These are phyloP conservation scores for Galerucella calmariensis DNA, from an alignment of 2,888 invertebrate genomes.

Conservation along the genomic window DNA sequence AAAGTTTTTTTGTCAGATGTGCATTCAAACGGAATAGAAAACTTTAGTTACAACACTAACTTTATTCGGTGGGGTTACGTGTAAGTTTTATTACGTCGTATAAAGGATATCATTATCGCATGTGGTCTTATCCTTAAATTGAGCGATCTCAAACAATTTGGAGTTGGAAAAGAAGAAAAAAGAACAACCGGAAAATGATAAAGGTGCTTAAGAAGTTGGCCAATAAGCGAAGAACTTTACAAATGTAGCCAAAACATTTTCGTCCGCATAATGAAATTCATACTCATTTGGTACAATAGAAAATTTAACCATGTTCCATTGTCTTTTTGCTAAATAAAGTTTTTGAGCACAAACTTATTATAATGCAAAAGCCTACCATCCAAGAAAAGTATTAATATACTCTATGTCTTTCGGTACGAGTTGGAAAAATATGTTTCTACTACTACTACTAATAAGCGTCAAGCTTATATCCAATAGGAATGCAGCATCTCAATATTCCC, in stretches of 20 bases:
- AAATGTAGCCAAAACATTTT: too few relatives aligned
- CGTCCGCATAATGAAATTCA: not conserved
- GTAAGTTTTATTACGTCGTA: slow-evolving; percentile 7
- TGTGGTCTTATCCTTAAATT: not conserved
- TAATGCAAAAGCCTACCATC: too few relatives aligned
- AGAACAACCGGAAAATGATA: not conserved
- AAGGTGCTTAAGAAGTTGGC: not conserved
- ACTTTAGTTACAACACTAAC: slow-evolving; percentile 17
- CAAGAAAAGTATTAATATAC: too few relatives aligned
- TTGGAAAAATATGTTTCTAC: too few relatives aligned
- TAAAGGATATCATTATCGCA: slow-evolving; percentile 9
- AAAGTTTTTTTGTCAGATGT: slow-evolving; percentile 33
- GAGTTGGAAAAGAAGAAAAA: not conserved
- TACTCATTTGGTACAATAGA: not conserved
- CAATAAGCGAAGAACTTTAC: not conserved
- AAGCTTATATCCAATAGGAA: too few relatives aligned
- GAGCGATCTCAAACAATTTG: slow-evolving; percentile 6
- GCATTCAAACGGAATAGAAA: slow-evolving; percentile 30
- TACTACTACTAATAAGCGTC: too few relatives aligned
- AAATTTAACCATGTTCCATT: too few relatives aligned
- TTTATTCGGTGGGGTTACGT: not conserved
- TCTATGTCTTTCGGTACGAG: too few relatives aligned
- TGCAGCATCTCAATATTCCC: too few relatives aligned
- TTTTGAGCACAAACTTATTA: too few relatives aligned
- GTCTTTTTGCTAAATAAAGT: too few relatives aligned